Evolutionary conservation across 2,797 vertebrate species (phyloP).

Genomic region (Betta splendens): DNA sequence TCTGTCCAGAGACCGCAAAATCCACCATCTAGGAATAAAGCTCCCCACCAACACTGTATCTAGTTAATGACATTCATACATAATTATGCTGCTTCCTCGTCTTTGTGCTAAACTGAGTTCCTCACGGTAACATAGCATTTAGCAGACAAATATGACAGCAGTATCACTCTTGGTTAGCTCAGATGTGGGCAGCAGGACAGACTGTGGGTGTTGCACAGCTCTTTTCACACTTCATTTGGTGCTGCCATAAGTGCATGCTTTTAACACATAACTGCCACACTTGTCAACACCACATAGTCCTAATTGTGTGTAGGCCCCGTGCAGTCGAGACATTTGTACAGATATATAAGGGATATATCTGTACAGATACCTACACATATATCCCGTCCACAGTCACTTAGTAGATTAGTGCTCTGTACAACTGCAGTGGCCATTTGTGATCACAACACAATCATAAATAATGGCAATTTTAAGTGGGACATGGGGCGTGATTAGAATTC

Average conservation of each 20-base stretch:
- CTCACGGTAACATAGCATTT: neutral
- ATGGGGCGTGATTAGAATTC: conserved; percentile 17
- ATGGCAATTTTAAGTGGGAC: conserved; percentile 12
- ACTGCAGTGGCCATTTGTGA: neutral
- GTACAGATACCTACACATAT: no score
- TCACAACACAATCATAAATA: conserved; percentile 33
- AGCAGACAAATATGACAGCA: neutral
- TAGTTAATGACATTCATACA: neutral
- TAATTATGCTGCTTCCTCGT: neutral
- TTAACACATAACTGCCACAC: conserved; percentile 1
- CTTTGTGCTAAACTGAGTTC: neutral
- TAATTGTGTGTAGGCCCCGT: neutral
- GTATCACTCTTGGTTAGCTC: neutral
- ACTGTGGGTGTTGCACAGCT: neutral
- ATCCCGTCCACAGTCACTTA: conserved; percentile 1
- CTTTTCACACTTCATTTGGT: neutral
- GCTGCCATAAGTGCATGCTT: conserved; percentile 3
- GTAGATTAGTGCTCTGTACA: conserved; percentile 6
- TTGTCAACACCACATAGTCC: neutral
- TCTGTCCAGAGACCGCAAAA: no score
- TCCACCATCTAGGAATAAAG: no score
- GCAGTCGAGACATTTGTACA: no score
- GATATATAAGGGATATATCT: no score
- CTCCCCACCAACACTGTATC: no score
- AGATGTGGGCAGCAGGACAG: neutral